Base-by-base conservation (phyloP, 2,888 invertebrate species). In the Nineta flava region DNA sequence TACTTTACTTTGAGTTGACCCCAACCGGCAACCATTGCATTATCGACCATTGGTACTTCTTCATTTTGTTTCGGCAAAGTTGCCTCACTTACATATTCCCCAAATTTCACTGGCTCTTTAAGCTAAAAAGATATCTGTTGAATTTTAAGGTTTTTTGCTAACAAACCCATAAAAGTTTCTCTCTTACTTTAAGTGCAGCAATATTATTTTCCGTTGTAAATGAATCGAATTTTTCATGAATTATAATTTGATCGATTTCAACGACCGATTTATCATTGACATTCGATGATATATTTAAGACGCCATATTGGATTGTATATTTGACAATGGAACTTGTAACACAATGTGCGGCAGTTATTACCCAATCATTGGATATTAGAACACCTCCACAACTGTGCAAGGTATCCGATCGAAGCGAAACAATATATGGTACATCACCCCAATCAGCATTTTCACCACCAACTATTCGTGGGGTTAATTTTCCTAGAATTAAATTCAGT, bases 11-110 rank as follows among this genome's bases (percentile, higher is more conserved):
- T 19, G 17, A 49, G 51, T 3, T 62, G 48, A 1, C 67, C 68
- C 68, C 68, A 68, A n/a, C 68, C 68, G 12, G 63, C 56, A 2
- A 68, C 54, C 1, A 56, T 51, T 9, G 59, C 65, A n/a, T 55
- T 53, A 19, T 53, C 54, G 34, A 58, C 57, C n/a, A 41, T 50
- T 3, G 51, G 43, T 9, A 46, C 47, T 15, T 31, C 15, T 21
- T 49, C 45, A 31, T 7, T 43, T 57, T 7, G 53, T 49, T 17
- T 13, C 13, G 56, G 52, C 17, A 57, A 47, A 26, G 43, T 19
- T n/a, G 53, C 50, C 13, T 52, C 53, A 47, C 50, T 52, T 38
- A 48, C 40, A 21, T 19, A 17, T 9, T 13, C 2, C 4, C 34
- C 13, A 21, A 40, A 26, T 13, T 15, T 40, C 26, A 7, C 26